A percentile compares a stretch with the other conserved stretches of the same genome.
Conservation (phyloP, 1,140 invertebrate genomes). For the Listronotus bonariensis region DNA sequence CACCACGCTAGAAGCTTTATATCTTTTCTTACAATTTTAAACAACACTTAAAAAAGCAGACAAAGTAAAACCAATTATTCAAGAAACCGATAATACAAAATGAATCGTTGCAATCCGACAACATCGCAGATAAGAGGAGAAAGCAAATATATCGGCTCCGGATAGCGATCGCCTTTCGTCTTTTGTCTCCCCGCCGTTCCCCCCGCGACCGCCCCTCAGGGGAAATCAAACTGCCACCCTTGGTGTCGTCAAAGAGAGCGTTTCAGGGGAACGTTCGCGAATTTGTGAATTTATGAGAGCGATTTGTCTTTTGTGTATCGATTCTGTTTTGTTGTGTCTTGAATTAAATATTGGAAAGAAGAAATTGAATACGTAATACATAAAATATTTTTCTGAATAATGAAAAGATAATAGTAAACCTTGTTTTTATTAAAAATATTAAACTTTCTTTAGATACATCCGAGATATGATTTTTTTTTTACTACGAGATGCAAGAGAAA, state of each 20-base stretch:
- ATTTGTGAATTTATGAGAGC: slow-evolving; percentile 31
- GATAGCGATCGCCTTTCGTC: slow-evolving; percentile 38
- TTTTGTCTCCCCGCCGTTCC: slow-evolving; percentile 22
- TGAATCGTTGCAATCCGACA: not conserved
- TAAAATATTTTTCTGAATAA: no score
- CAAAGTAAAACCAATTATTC: no score
- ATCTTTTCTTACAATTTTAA: no score
- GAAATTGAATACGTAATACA: no score
- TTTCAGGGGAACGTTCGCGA: slow-evolving; percentile 25
- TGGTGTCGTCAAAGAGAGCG: slow-evolving; percentile 33
- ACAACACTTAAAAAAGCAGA: not conserved
- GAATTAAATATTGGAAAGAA: not conserved
- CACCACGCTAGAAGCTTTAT: no score
- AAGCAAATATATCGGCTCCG: slow-evolving; percentile 40
- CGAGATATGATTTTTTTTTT: no score
- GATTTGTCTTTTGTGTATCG: slow-evolving; percentile 31
- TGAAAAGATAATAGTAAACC: no score
- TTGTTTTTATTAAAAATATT: no score
- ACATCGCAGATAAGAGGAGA: slow-evolving; percentile 25
- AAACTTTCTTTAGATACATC: no score
- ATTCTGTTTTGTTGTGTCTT: not conserved
- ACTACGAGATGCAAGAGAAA: no score
- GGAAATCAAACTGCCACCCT: slow-evolving; percentile 36
- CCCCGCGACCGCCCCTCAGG: slow-evolving; percentile 18
- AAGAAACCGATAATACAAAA: no score